Percentiles rank a stretch among this genome's conserved stretches.
These are phyloP conservation scores for Manduca sexta DNA, from an alignment of 1,140 invertebrate species.

Conservation along the genomic window DNA sequence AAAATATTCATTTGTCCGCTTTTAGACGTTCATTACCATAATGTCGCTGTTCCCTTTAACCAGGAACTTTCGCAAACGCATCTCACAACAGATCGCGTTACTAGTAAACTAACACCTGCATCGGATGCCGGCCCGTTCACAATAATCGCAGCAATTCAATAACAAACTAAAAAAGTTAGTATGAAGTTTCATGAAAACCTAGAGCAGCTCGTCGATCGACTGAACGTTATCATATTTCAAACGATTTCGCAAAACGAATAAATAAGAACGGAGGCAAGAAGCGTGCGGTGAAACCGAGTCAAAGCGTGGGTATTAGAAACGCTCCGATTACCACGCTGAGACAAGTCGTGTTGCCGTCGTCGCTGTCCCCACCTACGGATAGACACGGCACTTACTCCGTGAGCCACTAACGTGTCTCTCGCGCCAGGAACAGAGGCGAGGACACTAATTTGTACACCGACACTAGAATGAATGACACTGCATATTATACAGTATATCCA, in stretches of 20 bases:
- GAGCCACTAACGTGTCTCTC: too few relatives aligned
- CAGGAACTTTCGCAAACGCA: neutral
- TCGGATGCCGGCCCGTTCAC: conserved; percentile 23
- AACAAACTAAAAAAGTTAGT: conserved; percentile 54
- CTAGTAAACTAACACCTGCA: conserved; percentile 33
- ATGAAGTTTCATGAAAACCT: conserved; percentile 65
- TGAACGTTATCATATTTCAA: conserved; percentile 71
- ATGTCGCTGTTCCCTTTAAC: conserved; percentile 24
- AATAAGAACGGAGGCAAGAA: conserved; percentile 68
- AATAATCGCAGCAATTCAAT: conserved; percentile 60
- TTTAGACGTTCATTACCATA: conserved; percentile 50
- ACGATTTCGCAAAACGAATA: conserved; percentile 72
- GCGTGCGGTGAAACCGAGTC: conserved; percentile 70
- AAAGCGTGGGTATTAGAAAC: conserved; percentile 72
- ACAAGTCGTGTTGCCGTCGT: conserved; percentile 21
- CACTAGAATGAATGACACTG: neutral
- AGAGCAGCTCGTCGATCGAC: conserved; percentile 46
- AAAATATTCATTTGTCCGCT: conserved; percentile 68
- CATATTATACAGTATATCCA: neutral
- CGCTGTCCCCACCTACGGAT: conserved; percentile 5
- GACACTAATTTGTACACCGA: neutral
- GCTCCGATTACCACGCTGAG: conserved; percentile 67
- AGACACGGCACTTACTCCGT: neutral
- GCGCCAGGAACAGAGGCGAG: too few relatives aligned
- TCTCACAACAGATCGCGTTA: too few relatives aligned